phyloP scores from a whole-genome alignment of 2,888 invertebrate genomes.

The Pegoplata infirma region DNA sequence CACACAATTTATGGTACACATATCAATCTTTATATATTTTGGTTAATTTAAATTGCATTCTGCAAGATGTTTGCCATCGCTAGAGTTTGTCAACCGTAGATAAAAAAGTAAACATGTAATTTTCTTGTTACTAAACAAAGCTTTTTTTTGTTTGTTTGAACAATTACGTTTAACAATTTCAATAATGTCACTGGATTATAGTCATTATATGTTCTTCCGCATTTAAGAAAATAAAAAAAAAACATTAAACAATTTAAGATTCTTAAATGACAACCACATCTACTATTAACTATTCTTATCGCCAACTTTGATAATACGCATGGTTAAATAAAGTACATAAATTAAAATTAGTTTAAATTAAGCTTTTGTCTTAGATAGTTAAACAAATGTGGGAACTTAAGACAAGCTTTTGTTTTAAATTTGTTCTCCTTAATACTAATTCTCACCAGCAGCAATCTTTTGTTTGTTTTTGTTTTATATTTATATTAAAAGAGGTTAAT shows the following conservation, averaged over 20 bases:
- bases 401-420: not conserved
- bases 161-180: not conserved
- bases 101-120: no score
- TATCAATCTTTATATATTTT: no score
- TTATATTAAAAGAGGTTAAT: conserved; percentile 38
- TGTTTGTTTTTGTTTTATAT: conserved; percentile 3
- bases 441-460: conserved; percentile 42
- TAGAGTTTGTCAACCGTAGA: no score
- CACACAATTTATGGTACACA: no score
- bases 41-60: no score
- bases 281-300: not conserved
- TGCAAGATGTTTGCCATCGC: no score
- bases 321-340: no score
- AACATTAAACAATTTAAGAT: not conserved
- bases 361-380: conserved; percentile 25
- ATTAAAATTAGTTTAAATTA: conserved; percentile 20
- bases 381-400: conserved; percentile 44
- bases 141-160: not conserved
- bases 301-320: not conserved
- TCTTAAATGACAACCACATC: not conserved
- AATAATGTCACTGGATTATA: not conserved
- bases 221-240: not conserved
- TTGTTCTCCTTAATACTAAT: not conserved
- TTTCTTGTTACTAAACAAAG: not conserved
- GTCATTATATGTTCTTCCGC: not conserved